Percentiles rank a stretch among this genome's conserved stretches.
Evolutionary conservation across 2,888 invertebrate genomes (phyloP).

Genomic region (Smittia aterrima): DNA sequence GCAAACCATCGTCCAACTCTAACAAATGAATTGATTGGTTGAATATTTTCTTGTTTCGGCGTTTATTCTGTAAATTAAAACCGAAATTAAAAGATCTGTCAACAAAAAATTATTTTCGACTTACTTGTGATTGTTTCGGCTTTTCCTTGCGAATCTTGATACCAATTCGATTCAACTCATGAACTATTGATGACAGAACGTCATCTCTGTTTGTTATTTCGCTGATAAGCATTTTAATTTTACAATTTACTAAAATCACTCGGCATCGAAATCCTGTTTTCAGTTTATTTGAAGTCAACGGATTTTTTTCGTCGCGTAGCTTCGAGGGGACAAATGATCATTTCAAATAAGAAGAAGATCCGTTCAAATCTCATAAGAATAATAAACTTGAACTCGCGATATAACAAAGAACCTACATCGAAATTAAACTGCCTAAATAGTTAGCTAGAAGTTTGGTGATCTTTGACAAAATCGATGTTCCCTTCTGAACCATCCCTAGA

Average conservation of each 20-base stretch:
- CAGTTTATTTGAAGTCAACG: too few relatives aligned
- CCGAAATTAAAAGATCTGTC: constrained; percentile 42
- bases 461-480: too few relatives aligned
- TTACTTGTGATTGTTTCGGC: background rate
- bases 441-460: too few relatives aligned
- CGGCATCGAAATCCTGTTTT: too few relatives aligned
- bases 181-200: background rate
- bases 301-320: too few relatives aligned
- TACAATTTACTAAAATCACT: background rate
- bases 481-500: too few relatives aligned
- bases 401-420: too few relatives aligned
- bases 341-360: too few relatives aligned
- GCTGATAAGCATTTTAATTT: constrained; percentile 17
- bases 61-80: constrained; percentile 14
- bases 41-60: constrained; percentile 54
- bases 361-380: too few relatives aligned
- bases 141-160: constrained; percentile 12
- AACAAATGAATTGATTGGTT: constrained; percentile 57
- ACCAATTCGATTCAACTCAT: constrained; percentile 1
- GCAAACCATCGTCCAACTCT: constrained; percentile 58
- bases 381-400: too few relatives aligned
- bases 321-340: too few relatives aligned
- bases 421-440: too few relatives aligned
- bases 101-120: background rate
- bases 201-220: constrained; percentile 12